phyloP scores from a whole-genome alignment of 2,113 vertebrate species.

The Symphodus melops region DNA sequence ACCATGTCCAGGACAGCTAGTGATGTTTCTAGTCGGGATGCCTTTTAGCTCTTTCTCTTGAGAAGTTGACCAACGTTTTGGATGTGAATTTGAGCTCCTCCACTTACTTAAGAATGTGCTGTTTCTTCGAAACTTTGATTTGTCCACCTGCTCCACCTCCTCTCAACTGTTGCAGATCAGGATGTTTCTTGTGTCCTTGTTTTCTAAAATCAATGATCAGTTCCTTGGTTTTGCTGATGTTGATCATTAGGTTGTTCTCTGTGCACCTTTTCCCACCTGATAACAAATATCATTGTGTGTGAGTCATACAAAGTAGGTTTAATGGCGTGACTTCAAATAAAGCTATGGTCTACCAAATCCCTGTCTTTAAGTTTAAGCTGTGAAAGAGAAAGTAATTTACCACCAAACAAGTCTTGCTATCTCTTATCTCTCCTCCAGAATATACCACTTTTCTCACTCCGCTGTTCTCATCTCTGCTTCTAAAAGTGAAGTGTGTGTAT shows the following conservation, averaged over 20 bases:
- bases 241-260: conserved; percentile 1
- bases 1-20: neutral
- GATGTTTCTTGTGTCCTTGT: neutral
- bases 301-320: conserved; percentile 1
- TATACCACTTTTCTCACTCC: neutral
- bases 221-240: neutral
- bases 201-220: neutral
- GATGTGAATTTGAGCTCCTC: neutral
- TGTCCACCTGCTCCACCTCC: neutral
- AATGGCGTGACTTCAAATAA: conserved; percentile 2
- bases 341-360: neutral
- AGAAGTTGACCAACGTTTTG: neutral
- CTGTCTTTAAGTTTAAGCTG: neutral
- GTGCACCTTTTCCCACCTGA: neutral
- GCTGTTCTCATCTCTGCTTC: neutral
- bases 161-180: neutral
- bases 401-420: conserved; percentile 7
- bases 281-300: neutral
- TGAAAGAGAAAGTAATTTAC: conserved; percentile 26
- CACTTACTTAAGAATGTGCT: no score
- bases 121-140: neutral
- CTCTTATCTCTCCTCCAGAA: conserved; percentile 11
- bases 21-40: neutral
- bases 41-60: neutral
- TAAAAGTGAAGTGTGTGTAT: conserved; percentile 31